These are phyloP conservation scores for Saccostrea glomerata DNA, from an alignment of 1,140 invertebrate genomes.

Conservation along the genomic window DNA sequence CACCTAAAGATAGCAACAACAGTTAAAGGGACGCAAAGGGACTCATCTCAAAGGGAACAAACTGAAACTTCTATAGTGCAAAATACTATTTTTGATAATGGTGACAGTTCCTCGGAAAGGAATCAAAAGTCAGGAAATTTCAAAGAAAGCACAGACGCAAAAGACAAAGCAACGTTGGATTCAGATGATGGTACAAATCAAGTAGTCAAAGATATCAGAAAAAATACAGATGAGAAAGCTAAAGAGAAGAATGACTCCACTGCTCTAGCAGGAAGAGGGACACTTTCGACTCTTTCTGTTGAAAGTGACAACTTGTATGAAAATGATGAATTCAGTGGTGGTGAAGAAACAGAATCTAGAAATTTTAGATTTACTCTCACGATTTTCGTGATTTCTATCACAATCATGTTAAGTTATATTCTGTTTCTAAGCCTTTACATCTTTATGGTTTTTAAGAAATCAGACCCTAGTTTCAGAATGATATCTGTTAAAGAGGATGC, in stretches of 20 bases:
- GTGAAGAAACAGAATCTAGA: background rate
- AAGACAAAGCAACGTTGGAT: too few species aligned
- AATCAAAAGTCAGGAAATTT: background rate
- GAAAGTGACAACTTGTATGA: background rate
- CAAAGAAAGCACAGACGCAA: background rate
- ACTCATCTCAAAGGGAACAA: background rate
- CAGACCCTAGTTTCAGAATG: background rate
- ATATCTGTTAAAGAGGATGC: background rate
- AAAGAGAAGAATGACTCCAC: background rate
- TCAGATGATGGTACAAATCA: background rate
- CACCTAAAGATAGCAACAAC: background rate
- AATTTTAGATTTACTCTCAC: background rate
- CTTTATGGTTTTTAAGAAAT: background rate
- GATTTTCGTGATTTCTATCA: background rate
- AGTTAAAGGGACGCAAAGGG: background rate
- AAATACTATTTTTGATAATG: background rate
- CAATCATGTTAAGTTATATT: background rate
- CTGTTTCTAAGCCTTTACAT: background rate
- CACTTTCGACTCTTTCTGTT: background rate
- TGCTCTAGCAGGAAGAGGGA: background rate
- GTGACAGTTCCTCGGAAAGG: background rate
- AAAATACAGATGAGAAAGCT: background rate
- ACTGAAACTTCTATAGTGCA: background rate
- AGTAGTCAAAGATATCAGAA: background rate
- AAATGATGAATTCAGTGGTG: background rate